Evolutionary conservation across 2,113 vertebrate species (phyloP), one percentile per base, ranked within the genome.

Genomic region (Eclectus roratus): DNA sequence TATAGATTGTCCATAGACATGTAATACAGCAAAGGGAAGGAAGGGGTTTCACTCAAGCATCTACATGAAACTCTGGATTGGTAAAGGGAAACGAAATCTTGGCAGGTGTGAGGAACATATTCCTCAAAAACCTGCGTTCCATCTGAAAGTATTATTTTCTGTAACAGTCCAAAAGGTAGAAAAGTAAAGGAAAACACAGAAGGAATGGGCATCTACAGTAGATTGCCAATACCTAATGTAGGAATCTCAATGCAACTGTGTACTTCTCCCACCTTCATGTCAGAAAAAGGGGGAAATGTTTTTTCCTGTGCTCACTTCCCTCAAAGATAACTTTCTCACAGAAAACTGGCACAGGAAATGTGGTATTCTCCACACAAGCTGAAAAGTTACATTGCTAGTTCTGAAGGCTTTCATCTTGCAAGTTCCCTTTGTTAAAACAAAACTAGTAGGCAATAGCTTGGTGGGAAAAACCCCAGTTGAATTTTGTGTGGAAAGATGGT

Each of bases 1-100:
- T 20, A 37, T 1, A 15, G 64, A n/a, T n/a, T 1, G 1, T 41
- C 33, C 24, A 17, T 21, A 4, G 1, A 64, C 13, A 52, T 15
- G 24, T 16, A 35, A 7, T 13, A 46, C 17, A 85, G 49, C 31
- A 85, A 37, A 78, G 64, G 18, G 35, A 79, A 74, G 39, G 20
- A 71, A 77, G 23, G 19, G 14, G 8, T 37, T 82, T 58, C 37
- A 28, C 7, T 37, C 65, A 28, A n/a, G 33, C 15, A 68, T 17
- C 50, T 63, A 6, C 4, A 0, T 56, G 21, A 63, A 92, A 53
- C 13, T 56, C 33, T 17, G 4, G 10, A 16, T 37, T 66, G 28
- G 23, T 15, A 44, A 16, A 66, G 6, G 21, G 31, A 19, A 46
- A 61, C 8, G 3, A 49, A 52, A 43, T 10, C 7, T 56, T 85